Conservation (phyloP, 1,140 invertebrate genomes). For the Drosophila pectinifera region DNA sequence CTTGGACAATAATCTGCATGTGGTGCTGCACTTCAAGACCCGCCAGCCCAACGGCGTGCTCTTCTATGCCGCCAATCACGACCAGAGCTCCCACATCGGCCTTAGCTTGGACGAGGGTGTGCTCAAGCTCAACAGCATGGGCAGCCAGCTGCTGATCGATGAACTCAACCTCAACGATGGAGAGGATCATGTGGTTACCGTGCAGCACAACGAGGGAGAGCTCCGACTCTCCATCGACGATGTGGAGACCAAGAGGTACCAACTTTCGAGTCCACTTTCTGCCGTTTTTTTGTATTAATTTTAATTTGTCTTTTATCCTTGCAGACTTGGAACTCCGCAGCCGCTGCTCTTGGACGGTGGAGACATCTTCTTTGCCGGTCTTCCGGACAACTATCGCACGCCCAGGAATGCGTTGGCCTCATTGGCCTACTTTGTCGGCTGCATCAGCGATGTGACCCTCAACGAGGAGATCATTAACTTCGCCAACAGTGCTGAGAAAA, state of each 20-base stretch:
- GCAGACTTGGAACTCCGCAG: conserved; percentile 84
- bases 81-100: conserved; percentile 88
- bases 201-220: conserved; percentile 88
- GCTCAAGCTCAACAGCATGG: conserved; percentile 89
- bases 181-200: conserved; percentile 96
- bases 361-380: conserved; percentile 93
- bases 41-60: conserved; percentile 91
- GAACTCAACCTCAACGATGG: conserved; percentile 92
- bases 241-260: conserved; percentile 88
- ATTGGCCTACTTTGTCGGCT: conserved; percentile 90
- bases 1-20: conserved; percentile 87
- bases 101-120: conserved; percentile 89
- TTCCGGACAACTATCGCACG: conserved; percentile 87
- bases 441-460: conserved; percentile 94
- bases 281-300: conserved; percentile 4
- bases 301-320: neutral
- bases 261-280: conserved; percentile 53
- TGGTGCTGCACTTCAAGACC: conserved; percentile 96
- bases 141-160: conserved; percentile 87
- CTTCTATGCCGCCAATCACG: conserved; percentile 89
- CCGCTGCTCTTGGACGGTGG: conserved; percentile 88
- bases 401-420: conserved; percentile 78
- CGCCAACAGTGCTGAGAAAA: conserved; percentile 88
- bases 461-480: conserved; percentile 95
- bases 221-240: conserved; percentile 94